Conservation (phyloP, 2,113 vertebrate species). For the Psittacula cyanocephala region DNA sequence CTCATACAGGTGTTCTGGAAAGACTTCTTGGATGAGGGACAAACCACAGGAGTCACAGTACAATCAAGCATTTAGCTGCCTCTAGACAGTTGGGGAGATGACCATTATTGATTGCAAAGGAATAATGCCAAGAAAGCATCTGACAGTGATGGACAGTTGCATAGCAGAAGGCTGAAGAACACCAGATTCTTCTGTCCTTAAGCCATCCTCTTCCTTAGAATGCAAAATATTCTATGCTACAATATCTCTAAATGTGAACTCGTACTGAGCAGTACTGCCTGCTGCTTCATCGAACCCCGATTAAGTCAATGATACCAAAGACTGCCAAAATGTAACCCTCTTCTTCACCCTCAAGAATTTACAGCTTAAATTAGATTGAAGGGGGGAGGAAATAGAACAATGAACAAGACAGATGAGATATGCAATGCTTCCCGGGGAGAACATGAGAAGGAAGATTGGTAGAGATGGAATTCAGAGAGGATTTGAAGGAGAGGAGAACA, state of each 20-base stretch:
- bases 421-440: not conserved
- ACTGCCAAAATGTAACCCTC: not conserved
- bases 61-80: not conserved
- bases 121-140: not conserved
- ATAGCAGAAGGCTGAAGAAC: not conserved
- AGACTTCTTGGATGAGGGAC: not conserved
- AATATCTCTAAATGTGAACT: not conserved
- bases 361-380: not conserved
- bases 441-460: not conserved
- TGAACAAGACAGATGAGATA: not conserved
- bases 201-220: not conserved
- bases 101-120: not conserved
- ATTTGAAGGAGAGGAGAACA: not conserved
- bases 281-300: not conserved
- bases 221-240: not conserved
- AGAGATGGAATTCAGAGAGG: not conserved
- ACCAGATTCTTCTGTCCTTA: not conserved
- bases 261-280: rapidly evolving
- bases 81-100: not conserved
- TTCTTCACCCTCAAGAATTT: not conserved
- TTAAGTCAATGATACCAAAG: not conserved
- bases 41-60: not conserved
- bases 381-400: not conserved
- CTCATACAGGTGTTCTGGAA: not conserved
- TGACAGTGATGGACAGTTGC: not conserved